These are phyloP conservation scores for Hofmannophila pseudospretella DNA, from an alignment of 2,888 invertebrate genomes.

Conservation along the genomic window DNA sequence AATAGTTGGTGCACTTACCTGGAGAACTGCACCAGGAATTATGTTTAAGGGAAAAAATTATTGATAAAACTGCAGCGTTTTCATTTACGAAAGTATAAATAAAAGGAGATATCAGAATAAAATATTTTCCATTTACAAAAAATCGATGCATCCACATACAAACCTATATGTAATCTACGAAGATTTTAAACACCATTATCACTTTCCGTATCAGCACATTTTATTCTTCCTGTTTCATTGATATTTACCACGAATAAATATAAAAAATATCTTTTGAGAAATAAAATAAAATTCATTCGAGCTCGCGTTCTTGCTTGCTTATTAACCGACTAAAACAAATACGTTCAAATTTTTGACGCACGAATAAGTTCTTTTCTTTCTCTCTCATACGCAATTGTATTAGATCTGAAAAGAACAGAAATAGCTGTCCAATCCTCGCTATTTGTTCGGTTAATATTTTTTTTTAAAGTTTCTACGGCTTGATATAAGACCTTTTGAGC, in stretches of 20 bases:
- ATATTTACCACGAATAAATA: background rate
- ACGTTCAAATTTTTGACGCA: background rate
- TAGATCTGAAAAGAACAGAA: background rate
- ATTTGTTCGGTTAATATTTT: background rate
- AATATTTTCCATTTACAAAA: constrained; percentile 18
- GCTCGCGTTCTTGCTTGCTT: background rate
- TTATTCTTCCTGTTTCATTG: constrained; percentile 1
- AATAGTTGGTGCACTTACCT: no score
- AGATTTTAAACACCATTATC: constrained; percentile 37
- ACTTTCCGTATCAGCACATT: constrained; percentile 15
- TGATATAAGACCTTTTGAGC: no score
- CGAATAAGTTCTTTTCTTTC: background rate
- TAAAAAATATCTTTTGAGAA: background rate
- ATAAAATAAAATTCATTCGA: background rate
- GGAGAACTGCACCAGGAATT: no score
- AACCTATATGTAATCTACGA: constrained; percentile 41
- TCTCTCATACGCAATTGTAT: background rate
- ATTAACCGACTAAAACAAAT: background rate
- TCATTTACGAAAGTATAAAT: no score
- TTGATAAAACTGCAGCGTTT: no score
- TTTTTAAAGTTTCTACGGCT: no score
- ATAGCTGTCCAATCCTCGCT: no score
- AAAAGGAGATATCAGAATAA: no score
- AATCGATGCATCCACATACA: constrained; percentile 36
- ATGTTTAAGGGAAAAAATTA: no score